Conservation (phyloP, 2,113 vertebrate species). For the Podarcis muralis region DNA sequence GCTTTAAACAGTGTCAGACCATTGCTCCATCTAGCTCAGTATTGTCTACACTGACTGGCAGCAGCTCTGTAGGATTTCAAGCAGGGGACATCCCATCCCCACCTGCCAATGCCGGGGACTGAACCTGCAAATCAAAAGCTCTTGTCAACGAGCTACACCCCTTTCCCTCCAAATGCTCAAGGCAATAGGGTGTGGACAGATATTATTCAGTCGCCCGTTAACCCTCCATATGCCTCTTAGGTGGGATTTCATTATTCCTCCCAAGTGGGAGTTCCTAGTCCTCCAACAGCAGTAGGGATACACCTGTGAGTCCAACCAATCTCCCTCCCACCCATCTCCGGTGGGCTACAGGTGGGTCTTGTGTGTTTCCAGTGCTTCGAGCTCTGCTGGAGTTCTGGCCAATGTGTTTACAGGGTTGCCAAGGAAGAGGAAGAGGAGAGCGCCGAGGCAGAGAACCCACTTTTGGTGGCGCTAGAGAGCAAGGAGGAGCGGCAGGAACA, state of each 20-base stretch:
- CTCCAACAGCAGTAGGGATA: background rate
- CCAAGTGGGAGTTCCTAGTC: background rate
- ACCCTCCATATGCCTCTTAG: background rate
- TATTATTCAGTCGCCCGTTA: background rate
- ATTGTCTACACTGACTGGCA: background rate
- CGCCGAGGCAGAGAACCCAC: conserved; percentile 72
- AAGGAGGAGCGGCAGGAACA: conserved; percentile 81
- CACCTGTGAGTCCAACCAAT: no score
- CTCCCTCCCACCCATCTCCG: background rate
- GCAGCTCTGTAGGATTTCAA: background rate
- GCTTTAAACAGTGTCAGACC: background rate
- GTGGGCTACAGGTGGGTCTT: no score
- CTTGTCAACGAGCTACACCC: no score
- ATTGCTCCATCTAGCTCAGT: background rate
- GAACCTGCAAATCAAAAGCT: background rate
- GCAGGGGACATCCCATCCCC: background rate
- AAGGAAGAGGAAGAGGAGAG: conserved; percentile 68
- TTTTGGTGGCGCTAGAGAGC: conserved; percentile 88
- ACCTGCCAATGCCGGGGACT: background rate
- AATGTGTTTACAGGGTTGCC: conserved; percentile 60
- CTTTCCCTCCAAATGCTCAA: background rate
- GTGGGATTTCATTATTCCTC: background rate
- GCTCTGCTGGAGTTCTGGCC: background rate
- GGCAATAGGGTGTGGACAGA: background rate
- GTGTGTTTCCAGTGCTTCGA: background rate